Evolutionary conservation across 2,888 invertebrate genomes (phyloP).

Genomic region (Cotesia congregata): DNA sequence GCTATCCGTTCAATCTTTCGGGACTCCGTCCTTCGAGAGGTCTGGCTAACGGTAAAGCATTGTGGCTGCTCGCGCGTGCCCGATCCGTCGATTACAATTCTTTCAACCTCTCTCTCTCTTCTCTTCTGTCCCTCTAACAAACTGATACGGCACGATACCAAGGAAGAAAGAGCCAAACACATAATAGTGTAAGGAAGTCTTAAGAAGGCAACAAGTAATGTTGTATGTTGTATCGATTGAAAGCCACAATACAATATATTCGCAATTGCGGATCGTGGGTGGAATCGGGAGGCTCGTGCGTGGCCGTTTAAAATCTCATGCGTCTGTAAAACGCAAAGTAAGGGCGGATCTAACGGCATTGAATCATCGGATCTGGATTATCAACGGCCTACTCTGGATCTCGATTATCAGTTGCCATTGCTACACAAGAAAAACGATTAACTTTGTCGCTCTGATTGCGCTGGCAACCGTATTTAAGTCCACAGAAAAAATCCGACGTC

Average conservation of each 20-base stretch:
- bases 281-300: conserved; percentile 39
- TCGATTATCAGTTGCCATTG: background rate
- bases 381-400: conserved; percentile 19
- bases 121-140: background rate
- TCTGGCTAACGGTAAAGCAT: conserved; percentile 42
- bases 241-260: conserved; percentile 4
- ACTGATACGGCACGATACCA: background rate
- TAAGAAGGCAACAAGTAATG: conserved; percentile 12
- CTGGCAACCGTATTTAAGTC: background rate
- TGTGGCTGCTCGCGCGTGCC: conserved; percentile 41
- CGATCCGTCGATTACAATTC: conserved; percentile 38
- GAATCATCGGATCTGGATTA: conserved; percentile 33
- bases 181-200: conserved; percentile 23
- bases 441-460: conserved; percentile 17
- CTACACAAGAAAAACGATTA: background rate
- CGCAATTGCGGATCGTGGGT: conserved; percentile 24
- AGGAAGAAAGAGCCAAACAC: background rate
- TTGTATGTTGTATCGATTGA: conserved; percentile 27
- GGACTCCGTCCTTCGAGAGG: conserved; percentile 38
- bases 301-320: conserved; percentile 38
- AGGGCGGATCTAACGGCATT: conserved; percentile 40
- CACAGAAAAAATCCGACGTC: background rate
- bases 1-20: conserved; percentile 56
- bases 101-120: background rate
- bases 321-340: conserved; percentile 21